These are phyloP conservation scores for Itoplectis maculator DNA, from an alignment of 2,888 invertebrate species.

Conservation along the genomic window DNA sequence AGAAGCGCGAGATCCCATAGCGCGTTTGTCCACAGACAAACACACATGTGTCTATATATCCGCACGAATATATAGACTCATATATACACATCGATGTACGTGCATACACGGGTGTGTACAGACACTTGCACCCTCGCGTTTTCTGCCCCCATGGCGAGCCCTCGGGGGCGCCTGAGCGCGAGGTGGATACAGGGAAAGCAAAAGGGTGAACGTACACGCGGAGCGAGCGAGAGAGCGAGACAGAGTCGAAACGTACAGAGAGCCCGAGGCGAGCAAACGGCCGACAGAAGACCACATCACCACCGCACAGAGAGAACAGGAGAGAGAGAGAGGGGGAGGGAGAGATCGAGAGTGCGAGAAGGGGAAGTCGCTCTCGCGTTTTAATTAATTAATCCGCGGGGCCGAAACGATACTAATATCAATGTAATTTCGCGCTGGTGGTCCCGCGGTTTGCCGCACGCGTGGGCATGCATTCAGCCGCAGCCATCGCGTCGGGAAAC, in stretches of 20 bases:
- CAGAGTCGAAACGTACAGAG: neutral
- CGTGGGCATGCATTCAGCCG: conserved; percentile 74
- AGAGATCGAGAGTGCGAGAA: conserved; percentile 4
- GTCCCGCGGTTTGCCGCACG: conserved; percentile 80
- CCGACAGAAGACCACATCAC: conserved; percentile 30
- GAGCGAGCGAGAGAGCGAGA: too few species aligned
- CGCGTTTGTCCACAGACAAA: conserved; percentile 47
- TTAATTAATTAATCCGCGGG: conserved; percentile 83
- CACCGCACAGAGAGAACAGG: neutral
- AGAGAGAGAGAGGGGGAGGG: neutral
- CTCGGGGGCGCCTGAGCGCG: neutral
- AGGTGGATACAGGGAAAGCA: neutral
- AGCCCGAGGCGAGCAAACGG: conserved; percentile 27
- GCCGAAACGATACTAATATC: conserved; percentile 82
- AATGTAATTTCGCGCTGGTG: conserved; percentile 79
- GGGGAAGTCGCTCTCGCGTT: conserved; percentile 70
- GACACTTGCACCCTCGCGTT: conserved; percentile 20
- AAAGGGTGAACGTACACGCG: neutral
- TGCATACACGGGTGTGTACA: neutral
- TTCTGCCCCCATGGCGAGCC: conserved; percentile 13
- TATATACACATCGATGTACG: neutral
- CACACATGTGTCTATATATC: neutral
- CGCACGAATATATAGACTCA: neutral
- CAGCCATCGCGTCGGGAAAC: conserved; percentile 52
- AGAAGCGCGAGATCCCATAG: conserved; percentile 13